These are phyloP conservation scores for Petaurus breviceps DNA, from an alignment of 2,113 vertebrate species.

Conservation along the genomic window DNA sequence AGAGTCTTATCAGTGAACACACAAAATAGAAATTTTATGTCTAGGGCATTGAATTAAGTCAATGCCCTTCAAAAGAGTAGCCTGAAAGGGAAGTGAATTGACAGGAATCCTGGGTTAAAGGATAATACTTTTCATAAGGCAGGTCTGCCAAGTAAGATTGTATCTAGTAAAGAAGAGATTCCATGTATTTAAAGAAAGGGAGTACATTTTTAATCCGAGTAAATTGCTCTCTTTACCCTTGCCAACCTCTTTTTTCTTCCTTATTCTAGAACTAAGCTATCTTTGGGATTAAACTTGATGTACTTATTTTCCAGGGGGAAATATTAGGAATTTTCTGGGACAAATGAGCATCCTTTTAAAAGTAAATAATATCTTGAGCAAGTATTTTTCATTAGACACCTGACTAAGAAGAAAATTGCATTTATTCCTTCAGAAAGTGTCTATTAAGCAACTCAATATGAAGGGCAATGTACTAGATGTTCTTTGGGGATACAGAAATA, in stretches of 20 bases:
- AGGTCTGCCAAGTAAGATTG: not conserved
- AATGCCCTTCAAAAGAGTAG: not conserved
- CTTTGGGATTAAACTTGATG: not conserved
- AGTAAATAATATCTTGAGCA: not conserved
- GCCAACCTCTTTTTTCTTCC: not conserved
- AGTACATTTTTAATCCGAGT: not conserved
- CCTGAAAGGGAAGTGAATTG: not conserved
- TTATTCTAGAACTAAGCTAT: not conserved
- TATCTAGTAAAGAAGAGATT: not conserved
- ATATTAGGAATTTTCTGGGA: not conserved
- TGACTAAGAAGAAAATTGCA: not conserved
- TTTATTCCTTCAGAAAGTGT: not conserved
- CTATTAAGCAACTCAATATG: not conserved
- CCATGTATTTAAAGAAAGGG: not conserved
- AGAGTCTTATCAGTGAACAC: not conserved
- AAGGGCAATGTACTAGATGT: not conserved
- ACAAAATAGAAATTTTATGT: not conserved
- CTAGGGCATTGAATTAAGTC: not conserved
- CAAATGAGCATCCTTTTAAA: not conserved
- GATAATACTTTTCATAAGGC: not conserved
- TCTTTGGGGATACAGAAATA: not conserved
- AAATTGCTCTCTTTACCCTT: not conserved
- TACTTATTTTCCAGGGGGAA: not conserved
- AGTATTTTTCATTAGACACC: too few species aligned
- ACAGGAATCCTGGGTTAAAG: not conserved